Evolutionary conservation across 2,888 invertebrate genomes (phyloP), one percentile per base, ranked within the genome.

Genomic region (Synanthedon myopaeformis): DNA sequence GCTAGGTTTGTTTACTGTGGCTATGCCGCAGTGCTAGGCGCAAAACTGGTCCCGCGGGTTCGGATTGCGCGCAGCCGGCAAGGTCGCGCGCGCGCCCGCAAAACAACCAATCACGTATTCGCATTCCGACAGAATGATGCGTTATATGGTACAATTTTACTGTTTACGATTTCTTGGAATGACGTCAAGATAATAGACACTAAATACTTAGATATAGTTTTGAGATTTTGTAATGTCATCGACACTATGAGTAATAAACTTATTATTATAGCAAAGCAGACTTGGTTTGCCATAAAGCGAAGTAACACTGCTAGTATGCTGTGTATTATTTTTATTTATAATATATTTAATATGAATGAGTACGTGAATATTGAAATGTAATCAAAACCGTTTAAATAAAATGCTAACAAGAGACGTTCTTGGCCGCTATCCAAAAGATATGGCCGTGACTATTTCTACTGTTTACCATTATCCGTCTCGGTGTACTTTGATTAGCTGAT

Each of bases 81-180:
- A 86, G 85, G 86, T 82, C 86, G 82, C 72, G 70, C 73, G 64
- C 74, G 75, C 74, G 76, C 70, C 66, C 60, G 72, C 79, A 77
- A 81, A 83, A 76, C 74, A 65, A 74, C 75, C 70, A 74, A 74
- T 74, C 69, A 66, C 63, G 57, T 41, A 56, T 56, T 56, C 57
- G 57, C 79, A 79, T 80, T 74, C 76, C 67, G 64, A 63, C 56
- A 71, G 65, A 69, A 72, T 76, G 73, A 78, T 72, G 70, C 58
- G 55, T 60, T 67, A 66, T 73, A 59, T 66, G 65, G 65, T 65
- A 69, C 59, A 66, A 58, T 54, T 54, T 57, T 42, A n/a, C 6
- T 45, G 45, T 45, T 11, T 45, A 45, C 45, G 35, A 35, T 35
- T 10, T 35, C 35, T 35, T 35, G 35, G 35, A 35, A 35, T 8